phyloP scores from a whole-genome alignment of 1,140 invertebrate genomes.

The Hylaeus volcanicus region DNA sequence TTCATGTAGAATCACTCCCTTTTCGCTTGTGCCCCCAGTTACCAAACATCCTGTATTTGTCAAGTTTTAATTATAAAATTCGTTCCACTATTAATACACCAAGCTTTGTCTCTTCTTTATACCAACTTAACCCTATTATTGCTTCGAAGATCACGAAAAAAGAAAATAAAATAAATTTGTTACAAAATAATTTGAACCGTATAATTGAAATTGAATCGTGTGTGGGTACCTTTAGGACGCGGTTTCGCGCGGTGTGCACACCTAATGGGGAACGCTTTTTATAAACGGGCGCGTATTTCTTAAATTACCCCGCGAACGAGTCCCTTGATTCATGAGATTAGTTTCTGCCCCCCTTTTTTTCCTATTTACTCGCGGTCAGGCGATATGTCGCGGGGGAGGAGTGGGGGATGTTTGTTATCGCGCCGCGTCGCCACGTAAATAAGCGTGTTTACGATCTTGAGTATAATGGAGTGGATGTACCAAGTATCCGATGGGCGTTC shows the following conservation, averaged over 20 bases:
- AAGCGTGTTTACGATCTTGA: constrained; percentile 32
- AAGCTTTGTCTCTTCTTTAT: no score
- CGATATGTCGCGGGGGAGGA: not conserved
- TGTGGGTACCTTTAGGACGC: no score
- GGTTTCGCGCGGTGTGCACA: not conserved
- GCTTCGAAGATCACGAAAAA: no score
- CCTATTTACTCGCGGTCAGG: not conserved
- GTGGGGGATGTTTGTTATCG: not conserved
- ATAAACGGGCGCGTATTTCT: constrained; percentile 14
- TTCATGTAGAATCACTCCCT: no score
- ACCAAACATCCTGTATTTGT: no score
- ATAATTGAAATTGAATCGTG: no score
- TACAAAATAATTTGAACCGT: no score
- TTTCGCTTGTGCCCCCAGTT: no score
- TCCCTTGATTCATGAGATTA: constrained; percentile 37
- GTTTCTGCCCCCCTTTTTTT: not conserved
- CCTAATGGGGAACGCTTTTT: constrained; percentile 30
- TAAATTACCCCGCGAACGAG: constrained; percentile 20
- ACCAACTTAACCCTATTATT: no score
- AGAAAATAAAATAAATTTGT: no score
- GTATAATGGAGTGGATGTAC: not conserved
- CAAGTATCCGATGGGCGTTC: not conserved
- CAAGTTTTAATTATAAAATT: no score
- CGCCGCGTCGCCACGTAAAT: not conserved
- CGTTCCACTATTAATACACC: no score